These are phyloP conservation scores for Agonopterix arenella DNA, from an alignment of 2,888 invertebrate genomes.

Conservation along the genomic window DNA sequence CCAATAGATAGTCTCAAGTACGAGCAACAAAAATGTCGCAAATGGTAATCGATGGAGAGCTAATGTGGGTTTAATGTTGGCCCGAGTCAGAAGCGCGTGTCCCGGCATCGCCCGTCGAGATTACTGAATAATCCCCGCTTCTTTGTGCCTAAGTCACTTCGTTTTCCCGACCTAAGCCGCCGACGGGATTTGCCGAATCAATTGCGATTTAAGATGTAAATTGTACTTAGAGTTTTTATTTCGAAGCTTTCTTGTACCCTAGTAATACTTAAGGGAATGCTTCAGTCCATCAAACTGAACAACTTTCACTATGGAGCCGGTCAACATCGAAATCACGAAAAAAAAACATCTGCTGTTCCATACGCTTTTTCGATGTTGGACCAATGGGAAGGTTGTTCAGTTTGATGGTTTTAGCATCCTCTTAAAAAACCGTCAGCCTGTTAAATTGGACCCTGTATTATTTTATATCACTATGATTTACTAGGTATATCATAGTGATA, in stretches of 20 bases:
- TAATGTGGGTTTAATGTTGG: conserved; percentile 66
- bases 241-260: neutral
- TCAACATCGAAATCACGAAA: too few species aligned
- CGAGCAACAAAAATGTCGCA: conserved; percentile 25
- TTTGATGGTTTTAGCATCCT: too few species aligned
- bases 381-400: too few species aligned
- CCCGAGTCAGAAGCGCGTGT: conserved; percentile 50
- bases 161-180: conserved; percentile 31
- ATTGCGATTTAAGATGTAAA: conserved; percentile 36
- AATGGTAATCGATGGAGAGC: conserved; percentile 56
- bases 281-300: too few species aligned
- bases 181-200: conserved; percentile 39
- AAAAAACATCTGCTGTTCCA: too few species aligned
- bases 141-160: conserved; percentile 57
- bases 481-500: too few species aligned
- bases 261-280: too few species aligned
- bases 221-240: conserved; percentile 6
- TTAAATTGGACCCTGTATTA: too few species aligned
- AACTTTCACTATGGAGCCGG: too few species aligned
- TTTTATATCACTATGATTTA: too few species aligned
- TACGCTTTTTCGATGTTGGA: too few species aligned
- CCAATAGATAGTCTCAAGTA: neutral
- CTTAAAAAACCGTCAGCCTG: too few species aligned
- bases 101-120: conserved; percentile 50
- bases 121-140: conserved; percentile 59